Percentiles rank a stretch among this genome's conserved stretches.
These are phyloP conservation scores for Drosophila atripex DNA, from an alignment of 2,888 invertebrate genomes.

Conservation along the genomic window DNA sequence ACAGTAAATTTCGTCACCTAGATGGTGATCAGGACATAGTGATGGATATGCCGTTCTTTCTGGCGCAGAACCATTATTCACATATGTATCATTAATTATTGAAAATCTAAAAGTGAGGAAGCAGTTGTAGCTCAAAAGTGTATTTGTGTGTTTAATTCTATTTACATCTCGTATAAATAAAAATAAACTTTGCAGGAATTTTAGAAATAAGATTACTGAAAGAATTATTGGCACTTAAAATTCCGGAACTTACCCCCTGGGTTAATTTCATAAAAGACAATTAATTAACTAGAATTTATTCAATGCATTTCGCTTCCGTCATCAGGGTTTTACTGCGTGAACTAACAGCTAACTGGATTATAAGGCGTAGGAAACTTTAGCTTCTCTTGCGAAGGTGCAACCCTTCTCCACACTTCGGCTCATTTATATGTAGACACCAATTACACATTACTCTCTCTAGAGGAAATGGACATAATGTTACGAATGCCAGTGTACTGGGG, in stretches of 20 bases:
- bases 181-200: conserved; percentile 21
- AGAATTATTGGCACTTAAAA: conserved; percentile 26
- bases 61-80: conserved; percentile 46
- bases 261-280: conserved; percentile 54
- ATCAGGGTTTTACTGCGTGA: conserved; percentile 74
- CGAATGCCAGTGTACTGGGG: conserved; percentile 50
- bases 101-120: conserved; percentile 40
- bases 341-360: conserved; percentile 79
- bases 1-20: background rate
- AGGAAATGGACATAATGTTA: conserved; percentile 11
- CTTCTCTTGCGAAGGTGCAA: conserved; percentile 75
- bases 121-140: conserved; percentile 45
- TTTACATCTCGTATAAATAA: conserved; percentile 15
- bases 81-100: conserved; percentile 43
- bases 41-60: conserved; percentile 62
- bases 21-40: background rate
- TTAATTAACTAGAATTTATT: conserved; percentile 74
- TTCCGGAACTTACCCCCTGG: conserved; percentile 16
- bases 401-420: conserved; percentile 36
- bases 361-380: conserved; percentile 77
- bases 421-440: conserved; percentile 40
- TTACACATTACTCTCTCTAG: background rate
- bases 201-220: conserved; percentile 27
- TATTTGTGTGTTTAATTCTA: conserved; percentile 34
- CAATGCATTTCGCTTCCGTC: conserved; percentile 43